Percentiles rank a stretch among this genome's conserved stretches.
Conservation (phyloP, 2,888 invertebrate species). For the Microctonus aethiopoides region DNA sequence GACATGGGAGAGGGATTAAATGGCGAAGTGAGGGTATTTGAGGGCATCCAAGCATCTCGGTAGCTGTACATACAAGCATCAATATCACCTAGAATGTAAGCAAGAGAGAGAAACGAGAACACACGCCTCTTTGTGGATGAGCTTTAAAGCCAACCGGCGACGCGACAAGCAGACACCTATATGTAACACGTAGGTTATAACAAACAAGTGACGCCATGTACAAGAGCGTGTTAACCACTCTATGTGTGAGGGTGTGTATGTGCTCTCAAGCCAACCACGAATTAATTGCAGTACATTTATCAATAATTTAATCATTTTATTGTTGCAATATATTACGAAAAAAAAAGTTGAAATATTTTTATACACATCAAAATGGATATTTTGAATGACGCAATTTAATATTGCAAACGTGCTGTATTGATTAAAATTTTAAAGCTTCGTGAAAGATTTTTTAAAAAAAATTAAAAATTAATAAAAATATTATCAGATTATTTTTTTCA, state of each 20-base stretch:
- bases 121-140: conserved; percentile 36
- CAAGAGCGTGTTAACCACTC: background rate
- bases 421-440: too few species aligned
- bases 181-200: background rate
- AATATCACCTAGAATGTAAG: conserved; percentile 39
- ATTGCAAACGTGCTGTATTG: too few species aligned
- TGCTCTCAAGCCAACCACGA: background rate
- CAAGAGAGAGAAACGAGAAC: conserved; percentile 18
- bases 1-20: conserved; percentile 12
- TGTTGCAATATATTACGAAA: too few species aligned
- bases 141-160: conserved; percentile 35
- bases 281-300: background rate
- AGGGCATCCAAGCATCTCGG: conserved; percentile 2
- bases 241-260: background rate
- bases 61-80: conserved; percentile 42
- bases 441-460: too few species aligned
- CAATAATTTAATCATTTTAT: background rate
- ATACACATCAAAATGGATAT: too few species aligned
- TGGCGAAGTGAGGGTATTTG: conserved; percentile 28
- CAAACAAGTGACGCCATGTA: background rate
- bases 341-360: too few species aligned
- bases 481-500: too few species aligned
- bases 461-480: too few species aligned
- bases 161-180: conserved; percentile 23
- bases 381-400: too few species aligned